Evolutionary conservation across 2,888 invertebrate species (phyloP).

Genomic region (Nymphalis c-album): DNA sequence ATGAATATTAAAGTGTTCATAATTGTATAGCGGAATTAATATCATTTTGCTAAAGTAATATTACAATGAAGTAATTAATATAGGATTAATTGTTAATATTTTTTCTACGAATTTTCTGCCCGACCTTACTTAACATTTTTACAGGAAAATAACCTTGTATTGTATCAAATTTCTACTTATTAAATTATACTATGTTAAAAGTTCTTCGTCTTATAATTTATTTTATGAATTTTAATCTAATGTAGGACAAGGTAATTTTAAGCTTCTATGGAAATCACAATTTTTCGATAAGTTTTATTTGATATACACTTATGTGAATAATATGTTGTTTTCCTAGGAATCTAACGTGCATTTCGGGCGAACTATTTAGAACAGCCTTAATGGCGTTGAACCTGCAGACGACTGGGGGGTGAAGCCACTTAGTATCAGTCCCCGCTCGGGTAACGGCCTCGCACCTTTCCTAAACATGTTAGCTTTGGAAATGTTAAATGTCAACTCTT

Average conservation of each 20-base stretch:
- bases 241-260: too few relatives aligned
- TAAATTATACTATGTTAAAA: too few relatives aligned
- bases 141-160: slow-evolving; percentile 38
- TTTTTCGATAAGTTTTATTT: slow-evolving; percentile 6
- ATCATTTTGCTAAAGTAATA: too few relatives aligned
- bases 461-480: slow-evolving; percentile 51
- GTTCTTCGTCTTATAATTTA: too few relatives aligned
- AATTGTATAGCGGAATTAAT: too few relatives aligned
- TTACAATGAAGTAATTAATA: not conserved
- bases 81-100: slow-evolving; percentile 24
- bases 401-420: slow-evolving; percentile 52
- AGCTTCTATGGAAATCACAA: not conserved
- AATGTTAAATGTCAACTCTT: slow-evolving; percentile 63
- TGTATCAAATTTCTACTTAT: slow-evolving; percentile 40
- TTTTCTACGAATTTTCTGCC: slow-evolving; percentile 55
- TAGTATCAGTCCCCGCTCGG: slow-evolving; percentile 49
- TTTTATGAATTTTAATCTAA: too few relatives aligned
- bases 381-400: slow-evolving; percentile 67
- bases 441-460: slow-evolving; percentile 64
- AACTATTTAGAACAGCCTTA: slow-evolving; percentile 56
- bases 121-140: slow-evolving; percentile 19
- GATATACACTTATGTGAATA: slow-evolving; percentile 11
- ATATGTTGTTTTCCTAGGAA: slow-evolving; percentile 46
- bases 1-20: too few relatives aligned
- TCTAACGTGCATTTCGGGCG: slow-evolving; percentile 43